Base-by-base conservation (phyloP, 2,797 vertebrate species). In the Pipistrellus nathusii region DNA sequence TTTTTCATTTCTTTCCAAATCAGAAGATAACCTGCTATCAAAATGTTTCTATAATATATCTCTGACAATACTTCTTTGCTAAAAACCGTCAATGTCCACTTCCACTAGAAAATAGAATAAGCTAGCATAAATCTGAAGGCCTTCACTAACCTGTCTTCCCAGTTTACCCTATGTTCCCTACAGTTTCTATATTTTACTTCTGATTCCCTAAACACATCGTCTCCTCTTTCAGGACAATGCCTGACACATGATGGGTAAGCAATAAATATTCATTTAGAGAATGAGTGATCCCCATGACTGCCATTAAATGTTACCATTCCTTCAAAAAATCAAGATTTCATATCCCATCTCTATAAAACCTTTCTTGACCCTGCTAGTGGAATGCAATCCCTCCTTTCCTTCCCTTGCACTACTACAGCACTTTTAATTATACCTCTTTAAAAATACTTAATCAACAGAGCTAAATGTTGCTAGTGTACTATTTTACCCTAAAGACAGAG, bases 301-400 rank as follows among this genome's bases (percentile, higher is more conserved):
- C 48, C 57, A 69, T 48, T 88, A 80, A 41, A 84, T 84, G 46
- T 64, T 84, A 86, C 32, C 21, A 55, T 68, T 94, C 25, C 25
- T 83, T 92, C 69, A 89, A 68, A 57, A 92, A 92, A 38, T 90
- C 14, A 91, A 62, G 64, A 92, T 12, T 85, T 78, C 68, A 92
- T 12, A 75, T 38, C 32, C 6, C 27, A 68, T 48, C 20, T 91
- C 62, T 87, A 30, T 64, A 90, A 95, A 82, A 57, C n/a, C 30
- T 53, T 59, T 85, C 72, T 76, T 85, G 23, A 85, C 57, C 14
- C 30, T 73, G 38, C 32, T 76, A 86, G 30, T 77, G 25, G 41
- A 85, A 57, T 38, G 51, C 21, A 30, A 82, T 30, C 59, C 13
- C 64, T 66, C 44, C 44, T 72, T 25, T 71, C 51, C 46, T 93